Evolutionary conservation across 2,888 invertebrate species (phyloP).

Genomic region (Hecatera dysodea): DNA sequence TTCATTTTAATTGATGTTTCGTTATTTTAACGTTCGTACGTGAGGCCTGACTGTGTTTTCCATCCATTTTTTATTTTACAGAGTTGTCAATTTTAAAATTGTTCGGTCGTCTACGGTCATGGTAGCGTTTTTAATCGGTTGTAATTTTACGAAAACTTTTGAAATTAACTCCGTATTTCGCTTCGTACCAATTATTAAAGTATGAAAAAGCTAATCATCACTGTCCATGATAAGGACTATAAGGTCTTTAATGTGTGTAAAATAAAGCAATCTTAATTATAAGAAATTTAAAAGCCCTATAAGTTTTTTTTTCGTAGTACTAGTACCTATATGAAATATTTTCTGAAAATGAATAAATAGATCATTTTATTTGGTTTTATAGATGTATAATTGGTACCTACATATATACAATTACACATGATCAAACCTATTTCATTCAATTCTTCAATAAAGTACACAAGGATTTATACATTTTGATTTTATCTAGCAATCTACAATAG

Average conservation of each 20-base stretch:
- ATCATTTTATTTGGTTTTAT: too few species aligned
- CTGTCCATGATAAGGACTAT: too few species aligned
- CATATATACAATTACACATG: not conserved
- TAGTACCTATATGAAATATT: too few species aligned
- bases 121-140: not conserved
- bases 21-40: constrained; percentile 46
- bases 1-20: constrained; percentile 59
- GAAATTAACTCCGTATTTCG: too few species aligned
- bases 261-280: too few species aligned
- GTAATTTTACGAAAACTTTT: not conserved
- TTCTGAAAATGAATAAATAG: too few species aligned
- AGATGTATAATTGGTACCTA: not conserved
- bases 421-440: not conserved
- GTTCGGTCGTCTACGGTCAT: not conserved
- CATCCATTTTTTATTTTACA: constrained; percentile 32
- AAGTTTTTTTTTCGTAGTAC: too few species aligned
- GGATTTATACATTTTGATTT: not conserved
- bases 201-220: too few species aligned
- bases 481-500: constrained; percentile 12
- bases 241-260: too few species aligned
- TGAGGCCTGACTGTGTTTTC: constrained; percentile 7
- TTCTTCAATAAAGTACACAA: not conserved
- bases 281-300: too few species aligned
- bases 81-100: constrained; percentile 7
- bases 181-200: too few species aligned